Base-by-base conservation (phyloP, 2,797 vertebrate species). In the Urophycis tenuis region DNA sequence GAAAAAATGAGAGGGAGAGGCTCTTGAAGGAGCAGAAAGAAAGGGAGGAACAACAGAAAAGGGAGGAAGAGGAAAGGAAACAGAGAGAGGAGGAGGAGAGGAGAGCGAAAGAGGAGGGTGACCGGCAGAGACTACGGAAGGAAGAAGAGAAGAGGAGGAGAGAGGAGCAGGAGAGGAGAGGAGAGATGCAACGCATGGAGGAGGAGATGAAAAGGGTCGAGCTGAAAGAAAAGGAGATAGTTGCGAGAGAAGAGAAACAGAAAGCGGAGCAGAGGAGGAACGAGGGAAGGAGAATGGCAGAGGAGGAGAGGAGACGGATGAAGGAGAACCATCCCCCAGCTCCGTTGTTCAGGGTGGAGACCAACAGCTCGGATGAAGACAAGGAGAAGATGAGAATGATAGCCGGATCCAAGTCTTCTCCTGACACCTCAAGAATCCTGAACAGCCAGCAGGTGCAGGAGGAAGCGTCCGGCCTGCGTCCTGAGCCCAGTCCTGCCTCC, bases 351-450 rank as follows among this genome's bases (percentile, higher is more conserved):
- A 73, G 39, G 49, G 72, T 53, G 76, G 85, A 87, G 72, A 81
- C 74, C 34, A 92, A 92, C 87, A 86, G 78, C 75, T 91, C 91
- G 60, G 91, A 92, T 7, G 91, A 92, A 80, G 91, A 92, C 79
- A 93, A 92, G 79, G 84, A 88, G 81, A 89, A 85, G 74, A 88
- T 92, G 87, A 92, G 78, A 80, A 80, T 73, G 35, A 19, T 81
- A 70, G 53, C 64, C 41, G 77, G 74, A 17, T 74, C 30, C 64
- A 81, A 34, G 79, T 79, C 25, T 39, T 19, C 14, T 60, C 71
- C 75, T 11, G 71, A 77, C 77, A 85, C 81, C 78, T 82, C 88
- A 73, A 71, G 76, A 60, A 67, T 31, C 71, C 19, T 33, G 14
- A n/a, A 67, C 45, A 12, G 15, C 71, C 33, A 67, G 34, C 71